phyloP scores from a whole-genome alignment of 2,888 invertebrate genomes.

The Girardia tigrina region DNA sequence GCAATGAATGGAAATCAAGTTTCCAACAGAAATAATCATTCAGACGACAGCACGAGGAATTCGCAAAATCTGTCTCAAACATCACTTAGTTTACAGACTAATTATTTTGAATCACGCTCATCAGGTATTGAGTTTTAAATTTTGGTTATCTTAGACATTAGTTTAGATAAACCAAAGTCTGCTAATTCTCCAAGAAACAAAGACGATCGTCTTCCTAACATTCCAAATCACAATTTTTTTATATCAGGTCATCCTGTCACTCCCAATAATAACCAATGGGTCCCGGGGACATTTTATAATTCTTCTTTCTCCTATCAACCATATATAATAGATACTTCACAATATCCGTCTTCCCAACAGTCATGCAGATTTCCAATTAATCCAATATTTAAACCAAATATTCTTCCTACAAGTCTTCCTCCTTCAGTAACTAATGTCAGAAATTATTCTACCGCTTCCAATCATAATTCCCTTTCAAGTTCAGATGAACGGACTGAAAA shows the following conservation, averaged over 20 bases:
- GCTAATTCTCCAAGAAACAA: neutral
- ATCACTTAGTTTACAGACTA: neutral
- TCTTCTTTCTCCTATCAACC: neutral
- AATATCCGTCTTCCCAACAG: constrained; percentile 7
- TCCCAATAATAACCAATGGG: constrained; percentile 4
- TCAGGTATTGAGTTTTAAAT: neutral
- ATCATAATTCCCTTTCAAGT: constrained; percentile 20
- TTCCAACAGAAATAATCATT: neutral
- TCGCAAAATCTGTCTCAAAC: constrained; percentile 9
- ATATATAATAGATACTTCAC: neutral
- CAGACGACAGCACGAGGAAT: neutral
- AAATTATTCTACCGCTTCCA: constrained; percentile 18
- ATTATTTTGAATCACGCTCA: constrained; percentile 5
- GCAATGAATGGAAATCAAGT: neutral
- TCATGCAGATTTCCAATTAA: constrained; percentile 1
- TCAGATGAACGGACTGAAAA: neutral
- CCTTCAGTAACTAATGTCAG: constrained; percentile 12
- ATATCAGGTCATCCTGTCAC: neutral
- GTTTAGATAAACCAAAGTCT: neutral
- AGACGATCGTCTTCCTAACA: constrained; percentile 19
- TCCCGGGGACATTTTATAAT: constrained; percentile 15
- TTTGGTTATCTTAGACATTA: neutral
- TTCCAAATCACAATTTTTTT: constrained; percentile 12
- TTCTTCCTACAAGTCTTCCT: constrained; percentile 14
- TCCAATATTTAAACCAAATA: constrained; percentile 19